These are phyloP conservation scores for Scolopax bukidnonensis DNA, from an alignment of 2,797 vertebrate genomes.

Conservation along the genomic window DNA sequence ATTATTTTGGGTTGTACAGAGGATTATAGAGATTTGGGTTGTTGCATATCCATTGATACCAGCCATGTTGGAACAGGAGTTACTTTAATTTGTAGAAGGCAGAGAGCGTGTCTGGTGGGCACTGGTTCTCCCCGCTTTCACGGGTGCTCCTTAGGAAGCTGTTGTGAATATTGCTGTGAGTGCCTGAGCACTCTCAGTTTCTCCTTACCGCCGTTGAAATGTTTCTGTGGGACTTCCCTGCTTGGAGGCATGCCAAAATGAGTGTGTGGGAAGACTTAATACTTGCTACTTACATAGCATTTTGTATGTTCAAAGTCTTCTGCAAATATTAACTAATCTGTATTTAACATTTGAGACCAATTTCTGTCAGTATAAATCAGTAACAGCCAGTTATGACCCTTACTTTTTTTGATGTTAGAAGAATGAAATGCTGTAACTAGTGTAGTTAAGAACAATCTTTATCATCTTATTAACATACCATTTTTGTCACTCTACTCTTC, in stretches of 20 bases:
- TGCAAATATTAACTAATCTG: slow-evolving; percentile 53
- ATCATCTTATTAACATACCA: not conserved
- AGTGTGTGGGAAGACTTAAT: slow-evolving; percentile 70
- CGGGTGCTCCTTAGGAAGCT: not conserved
- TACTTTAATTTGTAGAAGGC: not conserved
- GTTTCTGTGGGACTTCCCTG: slow-evolving; percentile 68
- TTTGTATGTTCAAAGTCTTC: slow-evolving; percentile 51
- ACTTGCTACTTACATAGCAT: slow-evolving; percentile 51
- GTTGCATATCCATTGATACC: not conserved
- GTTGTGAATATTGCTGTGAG: not conserved
- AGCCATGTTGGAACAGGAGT: not conserved
- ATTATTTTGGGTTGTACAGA: not conserved
- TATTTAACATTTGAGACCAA: slow-evolving; percentile 29
- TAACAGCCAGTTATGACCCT: slow-evolving; percentile 6
- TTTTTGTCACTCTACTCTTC: not conserved
- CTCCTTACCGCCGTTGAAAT: slow-evolving; percentile 44
- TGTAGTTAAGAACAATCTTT: slow-evolving; percentile 6
- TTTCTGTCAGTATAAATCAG: slow-evolving; percentile 44
- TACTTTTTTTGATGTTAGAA: not conserved
- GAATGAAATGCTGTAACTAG: not conserved
- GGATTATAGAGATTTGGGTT: not conserved
- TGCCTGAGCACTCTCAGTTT: slow-evolving; percentile 19
- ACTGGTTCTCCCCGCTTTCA: not conserved
- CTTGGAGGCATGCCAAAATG: slow-evolving; percentile 54
- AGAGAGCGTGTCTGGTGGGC: not conserved